Evolutionary conservation across 2,888 invertebrate species (phyloP), one percentile per base, ranked within the genome.

Genomic region (Psylliodes chrysocephalus): DNA sequence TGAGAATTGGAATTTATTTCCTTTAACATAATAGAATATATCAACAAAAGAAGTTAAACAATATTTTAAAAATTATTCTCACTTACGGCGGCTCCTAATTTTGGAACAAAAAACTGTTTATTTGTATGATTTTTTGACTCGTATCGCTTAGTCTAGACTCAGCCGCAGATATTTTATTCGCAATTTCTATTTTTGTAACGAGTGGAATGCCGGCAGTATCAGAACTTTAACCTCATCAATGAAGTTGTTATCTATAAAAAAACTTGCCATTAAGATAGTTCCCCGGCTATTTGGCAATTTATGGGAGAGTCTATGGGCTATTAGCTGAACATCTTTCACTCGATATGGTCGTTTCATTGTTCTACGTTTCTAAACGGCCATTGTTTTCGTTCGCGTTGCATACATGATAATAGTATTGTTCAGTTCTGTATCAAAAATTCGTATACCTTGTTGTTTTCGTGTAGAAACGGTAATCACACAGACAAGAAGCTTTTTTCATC

Each of bases 111-210:
- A n/a, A n/a, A n/a, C n/a, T n/a, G n/a, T n/a, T n/a, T n/a, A 42
- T 42, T 12, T 42, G 33, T 42, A 17, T 8, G 17, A 42, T 17
- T 42, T 49, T 19, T 42, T n/a, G n/a, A n/a, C n/a, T 44, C 15
- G 42, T 49, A 38, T 40, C 25, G 3, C 25, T 25, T 3, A 5
- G 25, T 5, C 7, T 25, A 25, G 7, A 25, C 3, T 25, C 7
- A 3, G 3, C 25, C 3, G 3, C 25, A 14, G 12, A 38, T 3
- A 38, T 38, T 38, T 38, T 15, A 42, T 60, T 53, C 42, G 60
- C 60, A 12, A 60, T 59, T 46, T 63, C 66, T 63, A 66, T 66
- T 66, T 66, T 63, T 60, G 60, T 56, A 56, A 56, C 46, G 35
- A 30, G n/a, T 51, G 22, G 22, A 22, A 56, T 38, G 30, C n/a